Base-by-base conservation (phyloP, 1,140 invertebrate genomes). In the Watersipora subatra region DNA sequence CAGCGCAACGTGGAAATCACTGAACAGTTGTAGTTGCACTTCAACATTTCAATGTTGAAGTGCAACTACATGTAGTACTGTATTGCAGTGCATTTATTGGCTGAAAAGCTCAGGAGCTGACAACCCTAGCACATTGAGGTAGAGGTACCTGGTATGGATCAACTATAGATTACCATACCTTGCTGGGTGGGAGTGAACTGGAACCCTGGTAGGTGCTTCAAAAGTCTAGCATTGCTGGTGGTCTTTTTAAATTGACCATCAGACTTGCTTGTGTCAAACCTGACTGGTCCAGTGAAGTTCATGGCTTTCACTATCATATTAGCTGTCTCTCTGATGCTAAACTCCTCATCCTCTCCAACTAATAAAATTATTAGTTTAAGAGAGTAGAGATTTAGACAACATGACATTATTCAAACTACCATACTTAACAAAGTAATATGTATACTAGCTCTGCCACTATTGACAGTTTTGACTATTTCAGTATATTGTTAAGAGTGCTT, bases 231-330 rank as follows among this genome's bases (percentile, higher is more conserved):
- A 82, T 97, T 99, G 64, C 90, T 94, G 0, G 94, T 95, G 0
- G 96, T 99, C 81, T 99, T 99, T 78, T 99, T 99, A 74, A 87
- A 91, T 79, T 99, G 96, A 0, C 96, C 96, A 83, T 99, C 96
- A 0, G 93, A 88, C 75, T 91, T 91, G 1, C 83, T 85, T 0
- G 87, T 88, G 80, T 99, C 93, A 78, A 87, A 94, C 56, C 74
- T 71, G 19, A 82, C 74, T 68, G 81, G 73, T 22, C 80, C 80
- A 67, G 76, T 75, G 67, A 82, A 83, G 24, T 80, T 71, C 73
- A 82, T 78, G 0, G 89, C 88, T 71, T 88, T 85, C 1, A 87
- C 86, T 64, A 97, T 86, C 59, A 87, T 77, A 72, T 91, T 84
- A 0, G 92, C 92, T 24, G 88, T 87, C 65, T 90, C 81, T 61